Base-by-base conservation (phyloP, 1,140 invertebrate species). In the Dinothrombium tinctorium region DNA sequence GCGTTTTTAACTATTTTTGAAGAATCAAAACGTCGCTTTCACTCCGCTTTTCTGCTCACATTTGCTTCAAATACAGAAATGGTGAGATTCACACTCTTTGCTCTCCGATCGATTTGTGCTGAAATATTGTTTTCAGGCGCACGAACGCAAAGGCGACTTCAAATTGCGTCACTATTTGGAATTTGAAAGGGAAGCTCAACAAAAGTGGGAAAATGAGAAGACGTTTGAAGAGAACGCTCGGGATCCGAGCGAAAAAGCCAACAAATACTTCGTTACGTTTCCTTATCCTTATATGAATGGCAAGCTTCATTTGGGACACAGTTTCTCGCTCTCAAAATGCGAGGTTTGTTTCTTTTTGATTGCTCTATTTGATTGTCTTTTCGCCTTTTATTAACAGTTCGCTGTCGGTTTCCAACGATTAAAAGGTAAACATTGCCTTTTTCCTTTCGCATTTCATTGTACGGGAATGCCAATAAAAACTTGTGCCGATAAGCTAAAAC, bases 211-310 rank as follows among this genome's bases (percentile, higher is more conserved):
- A 37, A 54, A 60, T 29, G 67, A 73, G 22, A 76, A 74, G 52
- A 65, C 81, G 5, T 79, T 76, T 41, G 54, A 55, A 46, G 48
- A 49, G 36, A 46, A 55, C 49, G 53, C 50, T 11, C 47, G 43
- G 6, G 31, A 8, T 9, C 15, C n/a, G 15, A 7, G 26, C n/a
- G 26, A 37, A 12, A 26, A 45, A 22, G n/a, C 19, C 14, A 47
- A 76, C 47, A 96, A 96, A 54, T 96, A 79, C 57, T 63, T 95
- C 26, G 76, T 73, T 11, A 94, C 84, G 7, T 98, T 98, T 67
- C 92, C 92, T 3, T 98, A 76, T 66, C 92, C 92, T 0, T 99
- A 99, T 53, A 98, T 98, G 92, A 99, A 99, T 72, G 94, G 94
- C 21, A 68, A 78, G 33, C 68, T 98, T 39, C 94, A 99, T 69